A percentile compares a stretch with the other conserved stretches of the same genome.
These are phyloP conservation scores for Lottia scabra DNA, from an alignment of 2,888 invertebrate species.

Conservation along the genomic window DNA sequence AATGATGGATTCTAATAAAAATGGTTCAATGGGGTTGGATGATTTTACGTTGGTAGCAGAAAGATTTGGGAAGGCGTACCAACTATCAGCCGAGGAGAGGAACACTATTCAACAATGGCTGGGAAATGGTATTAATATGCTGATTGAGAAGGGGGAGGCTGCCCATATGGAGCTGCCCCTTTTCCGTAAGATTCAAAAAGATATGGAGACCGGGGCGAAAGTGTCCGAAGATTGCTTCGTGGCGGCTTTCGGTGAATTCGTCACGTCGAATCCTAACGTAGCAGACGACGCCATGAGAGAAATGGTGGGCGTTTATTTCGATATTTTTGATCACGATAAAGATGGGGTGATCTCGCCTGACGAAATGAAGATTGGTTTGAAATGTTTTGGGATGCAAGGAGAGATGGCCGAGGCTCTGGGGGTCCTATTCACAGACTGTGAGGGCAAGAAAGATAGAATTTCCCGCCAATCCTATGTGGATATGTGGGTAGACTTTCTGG, in stretches of 20 bases:
- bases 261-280: conserved; percentile 32
- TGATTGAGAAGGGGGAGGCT: conserved; percentile 16
- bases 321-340: conserved; percentile 46
- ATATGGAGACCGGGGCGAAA: conserved; percentile 33
- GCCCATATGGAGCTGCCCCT: conserved; percentile 24
- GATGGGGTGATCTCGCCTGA: conserved; percentile 40
- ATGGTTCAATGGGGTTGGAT: conserved; percentile 39
- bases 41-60: conserved; percentile 46
- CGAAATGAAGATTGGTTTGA: conserved; percentile 43
- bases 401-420: conserved; percentile 44
- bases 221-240: conserved; percentile 49
- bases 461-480: conserved; percentile 49
- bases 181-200: conserved; percentile 34
- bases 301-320: conserved; percentile 47
- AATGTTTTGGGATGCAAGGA: conserved; percentile 46
- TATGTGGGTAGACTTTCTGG: conserved; percentile 58
- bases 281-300: conserved; percentile 39
- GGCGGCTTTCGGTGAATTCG: conserved; percentile 41
- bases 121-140: conserved; percentile 44
- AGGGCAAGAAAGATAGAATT: conserved; percentile 45
- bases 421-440: conserved; percentile 40
- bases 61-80: conserved; percentile 41
- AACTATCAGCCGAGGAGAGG: conserved; percentile 35
- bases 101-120: conserved; percentile 43
- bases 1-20: conserved; percentile 45